These are phyloP conservation scores for Hanleya hanleyi DNA, from an alignment of 2,888 invertebrate species.

Conservation along the genomic window DNA sequence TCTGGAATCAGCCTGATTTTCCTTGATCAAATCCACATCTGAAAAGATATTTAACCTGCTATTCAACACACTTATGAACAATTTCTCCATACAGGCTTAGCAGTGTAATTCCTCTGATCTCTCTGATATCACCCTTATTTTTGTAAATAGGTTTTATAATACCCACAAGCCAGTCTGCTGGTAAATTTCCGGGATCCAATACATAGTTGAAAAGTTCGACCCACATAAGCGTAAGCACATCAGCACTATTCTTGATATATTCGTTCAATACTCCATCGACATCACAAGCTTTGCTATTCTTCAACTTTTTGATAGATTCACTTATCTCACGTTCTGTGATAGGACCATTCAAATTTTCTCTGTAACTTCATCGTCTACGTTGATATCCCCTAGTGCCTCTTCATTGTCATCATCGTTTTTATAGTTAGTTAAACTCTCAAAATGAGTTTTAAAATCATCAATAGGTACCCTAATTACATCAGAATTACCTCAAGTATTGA, in stretches of 20 bases:
- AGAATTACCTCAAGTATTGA: too few relatives aligned
- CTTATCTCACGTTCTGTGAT: not conserved
- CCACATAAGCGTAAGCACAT: not conserved
- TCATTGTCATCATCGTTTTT: too few relatives aligned
- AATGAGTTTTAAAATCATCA: too few relatives aligned
- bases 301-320: not conserved
- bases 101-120: not conserved
- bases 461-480: too few relatives aligned
- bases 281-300: constrained; percentile 1
- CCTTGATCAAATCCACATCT: not conserved
- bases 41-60: not conserved
- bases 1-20: not conserved
- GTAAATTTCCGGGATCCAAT: not conserved
- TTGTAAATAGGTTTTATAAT: constrained; percentile 3
- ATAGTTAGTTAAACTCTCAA: too few relatives aligned
- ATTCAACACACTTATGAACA: not conserved
- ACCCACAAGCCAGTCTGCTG: not conserved
- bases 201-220: not conserved
- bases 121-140: not conserved
- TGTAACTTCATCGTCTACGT: too few relatives aligned
- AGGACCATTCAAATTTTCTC: too few relatives aligned
- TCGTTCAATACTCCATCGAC: not conserved
- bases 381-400: too few relatives aligned
- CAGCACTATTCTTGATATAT: not conserved
- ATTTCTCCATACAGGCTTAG: not conserved